Conservation (phyloP, 2,113 vertebrate genomes). For the Gobiocypris rarus region DNA sequence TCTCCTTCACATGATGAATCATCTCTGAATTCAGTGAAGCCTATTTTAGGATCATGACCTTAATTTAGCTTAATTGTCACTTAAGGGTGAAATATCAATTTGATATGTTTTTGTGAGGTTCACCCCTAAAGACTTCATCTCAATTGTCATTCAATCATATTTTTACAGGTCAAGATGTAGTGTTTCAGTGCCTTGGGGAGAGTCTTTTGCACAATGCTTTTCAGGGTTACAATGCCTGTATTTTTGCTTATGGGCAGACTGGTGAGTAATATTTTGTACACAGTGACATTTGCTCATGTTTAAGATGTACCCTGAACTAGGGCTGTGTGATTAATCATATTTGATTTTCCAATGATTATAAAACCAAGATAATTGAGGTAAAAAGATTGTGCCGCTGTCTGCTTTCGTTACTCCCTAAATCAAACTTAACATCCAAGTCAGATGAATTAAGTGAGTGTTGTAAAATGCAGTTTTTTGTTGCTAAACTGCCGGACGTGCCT, state of each 20-base stretch:
- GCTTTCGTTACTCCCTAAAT: too few relatives aligned
- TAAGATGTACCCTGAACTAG: background rate
- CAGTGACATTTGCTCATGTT: background rate
- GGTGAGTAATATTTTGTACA: slow-evolving; percentile 72
- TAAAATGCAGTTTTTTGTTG: too few relatives aligned
- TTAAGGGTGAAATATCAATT: background rate
- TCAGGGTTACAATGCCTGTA: slow-evolving; percentile 95
- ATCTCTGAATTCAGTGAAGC: background rate
- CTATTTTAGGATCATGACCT: background rate
- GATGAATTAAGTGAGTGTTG: too few relatives aligned
- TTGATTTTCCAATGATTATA: too few relatives aligned
- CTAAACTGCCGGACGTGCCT: too few relatives aligned
- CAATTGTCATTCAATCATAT: slow-evolving; percentile 22
- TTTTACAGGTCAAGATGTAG: slow-evolving; percentile 90
- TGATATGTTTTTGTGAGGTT: background rate
- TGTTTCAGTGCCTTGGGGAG: slow-evolving; percentile 98
- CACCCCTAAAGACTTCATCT: background rate
- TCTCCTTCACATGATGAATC: slow-evolving; percentile 1
- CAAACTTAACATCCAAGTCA: too few relatives aligned
- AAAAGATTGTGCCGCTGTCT: too few relatives aligned
- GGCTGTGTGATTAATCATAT: too few relatives aligned
- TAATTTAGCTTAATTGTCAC: background rate
- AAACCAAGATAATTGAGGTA: too few relatives aligned
- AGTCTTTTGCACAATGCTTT: slow-evolving; percentile 96
- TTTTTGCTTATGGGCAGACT: slow-evolving; percentile 98